Evolutionary conservation across 1,140 invertebrate species (phyloP).

Genomic region (Trissolcus basalis): DNA sequence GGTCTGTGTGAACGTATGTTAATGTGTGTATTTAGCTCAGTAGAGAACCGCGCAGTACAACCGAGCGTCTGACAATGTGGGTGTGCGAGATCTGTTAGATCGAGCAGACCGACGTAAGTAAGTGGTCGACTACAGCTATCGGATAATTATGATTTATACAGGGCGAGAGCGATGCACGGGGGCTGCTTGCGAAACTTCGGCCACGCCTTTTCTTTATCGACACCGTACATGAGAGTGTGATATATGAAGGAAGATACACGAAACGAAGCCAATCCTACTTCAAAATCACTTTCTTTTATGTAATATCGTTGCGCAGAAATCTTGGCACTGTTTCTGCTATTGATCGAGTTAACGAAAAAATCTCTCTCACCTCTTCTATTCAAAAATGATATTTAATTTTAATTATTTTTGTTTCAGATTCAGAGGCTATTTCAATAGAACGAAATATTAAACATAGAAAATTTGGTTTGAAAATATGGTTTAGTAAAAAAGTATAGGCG

Average conservation of each 20-base stretch:
- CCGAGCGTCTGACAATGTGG: neutral
- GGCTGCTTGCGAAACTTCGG: constrained; percentile 49
- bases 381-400: too few species aligned
- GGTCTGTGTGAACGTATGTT: constrained; percentile 19
- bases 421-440: too few species aligned
- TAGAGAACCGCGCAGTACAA: neutral
- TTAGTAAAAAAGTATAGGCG: neutral
- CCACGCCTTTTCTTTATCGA: constrained; percentile 49
- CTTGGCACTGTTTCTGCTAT: too few species aligned
- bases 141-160: constrained; percentile 56
- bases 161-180: constrained; percentile 38
- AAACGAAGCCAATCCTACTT: neutral
- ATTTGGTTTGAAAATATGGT: too few species aligned
- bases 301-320: neutral
- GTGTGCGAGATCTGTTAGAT: constrained; percentile 17
- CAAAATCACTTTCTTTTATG: neutral
- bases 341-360: too few species aligned
- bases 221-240: constrained; percentile 24
- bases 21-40: constrained; percentile 27
- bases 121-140: constrained; percentile 23
- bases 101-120: constrained; percentile 20
- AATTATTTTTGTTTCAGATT: too few species aligned
- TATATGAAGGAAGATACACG: constrained; percentile 16
- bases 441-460: too few species aligned
- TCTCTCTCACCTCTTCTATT: too few species aligned